These are phyloP conservation scores for Chirona hameri DNA, from an alignment of 2,888 invertebrate species.

Conservation along the genomic window DNA sequence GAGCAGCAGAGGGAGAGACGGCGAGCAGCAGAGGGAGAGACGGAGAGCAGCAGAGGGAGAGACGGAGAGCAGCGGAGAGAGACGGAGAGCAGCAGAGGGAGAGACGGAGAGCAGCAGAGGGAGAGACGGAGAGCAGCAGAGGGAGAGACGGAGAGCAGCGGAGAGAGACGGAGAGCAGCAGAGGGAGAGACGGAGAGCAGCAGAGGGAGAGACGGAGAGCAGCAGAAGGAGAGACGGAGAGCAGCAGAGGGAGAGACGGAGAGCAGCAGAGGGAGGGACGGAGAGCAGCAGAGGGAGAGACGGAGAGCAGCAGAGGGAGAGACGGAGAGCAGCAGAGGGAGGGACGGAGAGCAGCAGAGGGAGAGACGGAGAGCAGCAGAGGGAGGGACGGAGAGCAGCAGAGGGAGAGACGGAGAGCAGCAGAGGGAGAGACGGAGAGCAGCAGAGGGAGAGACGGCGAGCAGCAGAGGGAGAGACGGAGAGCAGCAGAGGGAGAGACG, in stretches of 20 bases:
- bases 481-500: no score
- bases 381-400: no score
- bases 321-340: neutral
- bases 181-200: neutral
- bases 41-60: neutral
- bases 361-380: no score
- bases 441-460: no score
- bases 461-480: no score
- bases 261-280: neutral
- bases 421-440: no score
- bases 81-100: neutral
- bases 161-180: neutral
- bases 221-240: neutral
- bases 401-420: no score
- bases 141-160: no score
- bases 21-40: neutral
- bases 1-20: constrained; percentile 31
- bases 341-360: no score
- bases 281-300: neutral
- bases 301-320: neutral
- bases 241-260: neutral
- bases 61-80: no score
- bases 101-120: neutral
- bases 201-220: constrained; percentile 4
- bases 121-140: neutral